Evolutionary conservation across 2,113 vertebrate genomes (phyloP), one percentile per base, ranked within the genome.

Genomic region (Machaerirhynchus nigripectus): DNA sequence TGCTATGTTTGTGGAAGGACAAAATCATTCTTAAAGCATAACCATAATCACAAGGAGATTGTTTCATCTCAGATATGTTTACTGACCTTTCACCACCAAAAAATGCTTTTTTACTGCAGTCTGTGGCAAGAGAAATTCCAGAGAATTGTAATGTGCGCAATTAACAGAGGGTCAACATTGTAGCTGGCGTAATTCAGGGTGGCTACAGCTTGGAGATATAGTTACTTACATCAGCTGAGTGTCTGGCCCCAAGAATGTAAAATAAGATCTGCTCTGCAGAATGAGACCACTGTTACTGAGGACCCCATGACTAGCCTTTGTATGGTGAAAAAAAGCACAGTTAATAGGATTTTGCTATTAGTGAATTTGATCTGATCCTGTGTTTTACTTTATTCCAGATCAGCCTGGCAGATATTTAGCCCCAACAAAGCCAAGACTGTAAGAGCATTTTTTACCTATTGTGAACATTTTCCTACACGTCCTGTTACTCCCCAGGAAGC

Each of bases 341-440:
- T 97, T 97, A 98, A 97, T 98, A 97, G 92, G 96, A 97, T 98
- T 96, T 97, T 95, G 74, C 82, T 97, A 80, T 97, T 97, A 97
- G 93, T 65, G 93, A 89, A 89, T 96, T 97, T 94, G 75, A 95
- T 90, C 90, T 90, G 68, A 79, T 87, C 39, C 61, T 83, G 61
- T 94, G 90, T 57, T 95, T 95, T 93, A 95, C 96, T 97, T 89
- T 79, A 69, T 71, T 69, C 46, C 59, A 50, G 65, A 94, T 39
- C 68, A 87, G 75, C 73, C 87, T 89, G 82, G 95, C 77, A 96
- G 84, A 81, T 95, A 96, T 47, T 97, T 97, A 46, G 10, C 91
- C 88, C 89, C 74, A 94, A 69, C 84, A 95, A 74, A 96, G 67
- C 71, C 95, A 70, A 68, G 92, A 74, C 53, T 49, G 28, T 93